These are phyloP conservation scores for Artibeus jamaicensis DNA, from an alignment of 2,797 vertebrate species.

Conservation along the genomic window DNA sequence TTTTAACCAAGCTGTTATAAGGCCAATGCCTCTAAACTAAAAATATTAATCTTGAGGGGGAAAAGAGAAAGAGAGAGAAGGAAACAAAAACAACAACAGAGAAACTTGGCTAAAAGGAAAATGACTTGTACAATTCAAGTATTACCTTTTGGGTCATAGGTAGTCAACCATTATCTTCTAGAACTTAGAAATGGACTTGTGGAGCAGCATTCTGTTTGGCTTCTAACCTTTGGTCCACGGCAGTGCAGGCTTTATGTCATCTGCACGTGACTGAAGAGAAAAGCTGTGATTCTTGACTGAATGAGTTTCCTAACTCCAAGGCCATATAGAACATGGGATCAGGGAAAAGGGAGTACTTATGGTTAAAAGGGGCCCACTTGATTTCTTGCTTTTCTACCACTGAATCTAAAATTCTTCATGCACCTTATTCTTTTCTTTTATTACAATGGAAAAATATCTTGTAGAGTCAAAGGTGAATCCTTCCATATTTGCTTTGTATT, in stretches of 20 bases:
- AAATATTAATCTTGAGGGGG: background rate
- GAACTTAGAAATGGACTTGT: background rate
- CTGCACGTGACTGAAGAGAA: background rate
- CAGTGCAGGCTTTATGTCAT: too few relatives aligned
- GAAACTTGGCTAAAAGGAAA: background rate
- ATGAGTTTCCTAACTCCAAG: background rate
- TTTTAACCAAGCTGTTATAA: background rate
- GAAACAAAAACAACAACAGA: background rate
- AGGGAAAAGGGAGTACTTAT: background rate
- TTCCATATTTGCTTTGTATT: background rate
- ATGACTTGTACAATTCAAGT: background rate
- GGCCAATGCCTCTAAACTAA: background rate
- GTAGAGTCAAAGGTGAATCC: background rate
- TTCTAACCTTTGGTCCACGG: background rate
- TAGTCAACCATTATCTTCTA: background rate
- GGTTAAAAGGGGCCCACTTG: background rate
- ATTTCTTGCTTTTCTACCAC: background rate
- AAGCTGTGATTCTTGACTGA: background rate
- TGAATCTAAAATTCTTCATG: background rate
- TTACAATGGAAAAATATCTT: background rate
- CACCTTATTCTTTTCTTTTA: background rate
- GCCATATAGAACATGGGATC: background rate
- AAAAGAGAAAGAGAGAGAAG: background rate
- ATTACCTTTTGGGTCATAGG: background rate
- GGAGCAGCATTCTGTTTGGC: background rate